A percentile compares a stretch with the other conserved stretches of the same genome.
These are phyloP conservation scores for Aphis gossypii DNA, from an alignment of 1,140 invertebrate genomes.

Conservation along the genomic window DNA sequence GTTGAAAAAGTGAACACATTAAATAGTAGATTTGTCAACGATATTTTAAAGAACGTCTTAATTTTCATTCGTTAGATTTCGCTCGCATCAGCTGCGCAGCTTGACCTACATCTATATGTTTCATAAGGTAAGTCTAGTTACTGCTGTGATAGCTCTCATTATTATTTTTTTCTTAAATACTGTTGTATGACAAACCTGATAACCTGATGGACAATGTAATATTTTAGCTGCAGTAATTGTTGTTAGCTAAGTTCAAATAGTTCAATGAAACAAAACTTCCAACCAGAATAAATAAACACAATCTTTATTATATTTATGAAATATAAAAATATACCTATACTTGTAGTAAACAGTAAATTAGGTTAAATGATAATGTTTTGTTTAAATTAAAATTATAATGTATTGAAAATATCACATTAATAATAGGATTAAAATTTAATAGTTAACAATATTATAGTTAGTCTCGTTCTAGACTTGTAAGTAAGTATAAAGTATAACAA, in stretches of 20 bases:
- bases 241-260: neutral
- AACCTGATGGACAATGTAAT: neutral
- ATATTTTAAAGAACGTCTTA: neutral
- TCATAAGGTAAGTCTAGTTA: slow-evolving; percentile 4
- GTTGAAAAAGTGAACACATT: neutral
- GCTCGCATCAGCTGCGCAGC: neutral
- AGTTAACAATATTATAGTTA: neutral
- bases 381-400: neutral
- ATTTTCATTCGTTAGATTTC: slow-evolving; percentile 12
- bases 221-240: neutral
- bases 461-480: neutral
- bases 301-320: neutral
- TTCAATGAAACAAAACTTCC: neutral
- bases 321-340: neutral
- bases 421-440: neutral
- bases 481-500: neutral
- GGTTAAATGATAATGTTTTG: neutral
- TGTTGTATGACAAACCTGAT: neutral
- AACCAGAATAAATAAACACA: neutral
- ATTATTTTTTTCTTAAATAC: neutral
- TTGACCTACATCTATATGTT: slow-evolving; percentile 2
- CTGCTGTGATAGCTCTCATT: neutral
- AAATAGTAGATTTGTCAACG: neutral
- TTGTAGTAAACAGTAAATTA: neutral
- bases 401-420: neutral